A percentile compares a stretch with the other conserved stretches of the same genome.
Conservation (phyloP, 2,797 vertebrate species). For the Melanotaenia maccullochi region DNA sequence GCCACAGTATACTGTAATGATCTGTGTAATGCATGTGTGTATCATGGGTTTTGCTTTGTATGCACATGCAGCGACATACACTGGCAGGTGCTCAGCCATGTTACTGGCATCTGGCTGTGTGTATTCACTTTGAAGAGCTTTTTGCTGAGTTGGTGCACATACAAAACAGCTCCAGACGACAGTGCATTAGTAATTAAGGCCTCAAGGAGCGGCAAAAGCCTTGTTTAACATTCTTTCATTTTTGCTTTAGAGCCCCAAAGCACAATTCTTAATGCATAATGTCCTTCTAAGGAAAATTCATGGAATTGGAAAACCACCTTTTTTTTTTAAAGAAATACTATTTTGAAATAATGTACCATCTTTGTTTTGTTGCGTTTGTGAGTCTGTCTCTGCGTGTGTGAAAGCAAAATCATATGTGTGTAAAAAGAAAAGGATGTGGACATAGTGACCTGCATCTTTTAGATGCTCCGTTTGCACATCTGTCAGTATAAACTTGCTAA, state of each 20-base stretch:
- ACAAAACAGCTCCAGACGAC: conserved; percentile 69
- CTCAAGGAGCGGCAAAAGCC: conserved; percentile 69
- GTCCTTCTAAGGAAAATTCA: conserved; percentile 53
- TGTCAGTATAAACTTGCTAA: conserved; percentile 25
- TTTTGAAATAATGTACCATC: conserved; percentile 41
- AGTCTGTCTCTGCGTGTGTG: conserved; percentile 15
- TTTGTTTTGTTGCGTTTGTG: conserved; percentile 18
- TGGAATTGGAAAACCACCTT: conserved; percentile 37
- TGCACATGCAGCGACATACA: conserved; percentile 9
- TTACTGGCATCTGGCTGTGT: conserved; percentile 57
- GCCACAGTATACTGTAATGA: conserved; percentile 25
- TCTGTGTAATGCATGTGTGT: background rate
- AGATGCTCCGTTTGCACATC: conserved; percentile 26
- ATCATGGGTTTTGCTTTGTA: background rate
- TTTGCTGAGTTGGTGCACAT: conserved; percentile 71
- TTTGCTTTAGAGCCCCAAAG: conserved; percentile 48
- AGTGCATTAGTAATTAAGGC: conserved; percentile 77
- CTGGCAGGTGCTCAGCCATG: conserved; percentile 61
- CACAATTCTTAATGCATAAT: conserved; percentile 66
- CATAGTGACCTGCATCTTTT: conserved; percentile 58
- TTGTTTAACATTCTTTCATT: conserved; percentile 66
- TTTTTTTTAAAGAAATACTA: conserved; percentile 50
- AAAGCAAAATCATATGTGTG: conserved; percentile 16
- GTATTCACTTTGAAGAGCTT: conserved; percentile 74
- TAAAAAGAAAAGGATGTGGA: conserved; percentile 43